Base-by-base conservation (phyloP, 2,888 invertebrate species). In the Gasteruption jaculator region DNA sequence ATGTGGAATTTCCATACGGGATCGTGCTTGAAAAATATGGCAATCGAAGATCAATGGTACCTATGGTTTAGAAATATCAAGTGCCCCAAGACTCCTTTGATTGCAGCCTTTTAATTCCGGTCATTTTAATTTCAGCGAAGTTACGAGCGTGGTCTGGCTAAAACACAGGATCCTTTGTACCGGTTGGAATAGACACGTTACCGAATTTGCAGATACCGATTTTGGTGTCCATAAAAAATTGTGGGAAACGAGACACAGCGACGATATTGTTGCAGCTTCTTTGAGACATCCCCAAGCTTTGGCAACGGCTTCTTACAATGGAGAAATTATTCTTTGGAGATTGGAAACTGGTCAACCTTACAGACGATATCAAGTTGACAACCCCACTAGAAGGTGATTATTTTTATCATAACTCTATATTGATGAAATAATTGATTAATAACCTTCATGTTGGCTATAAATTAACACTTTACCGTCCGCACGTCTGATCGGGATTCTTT, bases 1-100 rank as follows among this genome's bases (percentile, higher is more conserved):
- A 76, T 89, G 21, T 91, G 91, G 91, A 86, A 89, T 68, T 90
- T 89, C 60, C 88, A 86, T 61, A 84, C 85, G 16, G 88, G 88
- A 0, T 76, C 79, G 5, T 86, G 87, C 55, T 64, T 88, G 46
- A 73, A 84, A 48, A 79, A 79, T 39, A 81, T 89, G 80, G 68
- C 72, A 19, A 80, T 83, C 14, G 79, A 79, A 49, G 71, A 74
- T 41, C 77, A 78, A 59, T 76, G 77, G 65, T 82, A 78, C 56
- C 76, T 78, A 2, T 26, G 35, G 25, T 26, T 38, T 5, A 18
- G 20, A 5, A 26, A n/a, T n/a, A n/a, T n/a, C n/a, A n/a, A 16
- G 14, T 8, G 26, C 26, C 5, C 14, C 14, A 12, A 26, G 7
- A 22, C 7, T 22, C 10, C 10, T 8, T 10, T 22, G 10, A 7